Conservation (phyloP, 2,888 invertebrate species). For the Chaetogeoica ovagalla region DNA sequence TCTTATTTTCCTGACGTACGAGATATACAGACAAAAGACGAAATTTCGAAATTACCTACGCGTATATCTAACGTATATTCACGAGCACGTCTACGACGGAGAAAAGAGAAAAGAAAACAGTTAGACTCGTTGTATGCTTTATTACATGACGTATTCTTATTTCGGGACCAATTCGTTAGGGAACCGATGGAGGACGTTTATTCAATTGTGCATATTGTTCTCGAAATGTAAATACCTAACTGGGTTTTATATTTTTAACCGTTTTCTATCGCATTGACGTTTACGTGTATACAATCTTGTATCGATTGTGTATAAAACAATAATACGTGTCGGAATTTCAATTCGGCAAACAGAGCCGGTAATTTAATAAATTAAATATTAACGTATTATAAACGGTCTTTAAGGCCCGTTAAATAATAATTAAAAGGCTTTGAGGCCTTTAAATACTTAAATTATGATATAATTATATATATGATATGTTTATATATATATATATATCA, state of each 20-base stretch:
- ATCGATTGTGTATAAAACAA: not conserved
- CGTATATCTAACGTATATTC: conserved; percentile 8
- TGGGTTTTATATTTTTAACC: not conserved
- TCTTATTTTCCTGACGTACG: not conserved
- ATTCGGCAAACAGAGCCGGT: no score
- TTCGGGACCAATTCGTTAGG: not conserved
- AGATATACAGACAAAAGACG: not conserved
- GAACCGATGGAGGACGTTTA: not conserved
- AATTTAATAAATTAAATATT: no score
- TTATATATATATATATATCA: no score
- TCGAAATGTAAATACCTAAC: not conserved
- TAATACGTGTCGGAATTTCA: not conserved
- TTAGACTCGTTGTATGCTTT: not conserved
- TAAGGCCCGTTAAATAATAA: no score
- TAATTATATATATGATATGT: no score
- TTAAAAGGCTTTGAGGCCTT: no score
- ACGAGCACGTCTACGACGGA: not conserved
- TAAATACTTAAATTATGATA: no score
- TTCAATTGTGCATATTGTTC: not conserved
- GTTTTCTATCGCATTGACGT: no score
- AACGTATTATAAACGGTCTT: no score
- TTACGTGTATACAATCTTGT: not conserved
- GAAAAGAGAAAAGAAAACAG: not conserved
- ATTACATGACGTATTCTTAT: not conserved
- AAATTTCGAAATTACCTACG: conserved; percentile 8